Evolutionary conservation across 2,888 invertebrate genomes (phyloP), one percentile per base, ranked within the genome.

Genomic region (Orthonevra nobilis): DNA sequence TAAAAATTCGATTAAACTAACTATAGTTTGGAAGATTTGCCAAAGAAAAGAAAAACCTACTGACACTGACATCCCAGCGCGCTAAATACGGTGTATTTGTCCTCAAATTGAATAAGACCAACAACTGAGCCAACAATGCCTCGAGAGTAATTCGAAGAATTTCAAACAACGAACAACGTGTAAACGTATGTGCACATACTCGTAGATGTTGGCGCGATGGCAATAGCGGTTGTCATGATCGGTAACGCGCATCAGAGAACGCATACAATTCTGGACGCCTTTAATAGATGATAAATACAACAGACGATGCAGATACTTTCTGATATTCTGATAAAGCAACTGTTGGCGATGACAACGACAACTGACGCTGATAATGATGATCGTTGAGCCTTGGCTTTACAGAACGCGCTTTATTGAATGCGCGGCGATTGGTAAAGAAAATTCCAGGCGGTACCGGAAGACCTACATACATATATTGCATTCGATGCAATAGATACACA

Each of bases 21-120:
- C 60, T 60, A 34, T 17, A 46, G 36, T 56, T 48, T 60, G 26
- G 19, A 15, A 34, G 20, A 14, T 9, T 28, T 14, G n/a, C 42
- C 19, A 48, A 50, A 7, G 30, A 36, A 61, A 32, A 44, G 26
- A 32, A 19, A 28, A 28, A 46, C 64, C 64, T 64, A 64, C 52
- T 28, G 54, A 64, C 20, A 64, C 72, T 79, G 79, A 72, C 66
- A 79, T 34, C 48, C 42, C 64, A 54, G n/a, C n/a, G n/a, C 19
- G 9, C 28, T 66, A 36, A 60, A 52, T 40, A 40, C 38, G 46
- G 52, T 32, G 61, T 46, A 40, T 61, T 61, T 68, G 68, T 61
- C 74, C 68, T 74, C 75, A 74, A 77, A 77, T 77, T 77, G 64
- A 72, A 77, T 77, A 60, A 44, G 64, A 54, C 72, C 60, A 60